Conservation (phyloP, 2,113 vertebrate species). For the Illadopsis cleaveri region DNA sequence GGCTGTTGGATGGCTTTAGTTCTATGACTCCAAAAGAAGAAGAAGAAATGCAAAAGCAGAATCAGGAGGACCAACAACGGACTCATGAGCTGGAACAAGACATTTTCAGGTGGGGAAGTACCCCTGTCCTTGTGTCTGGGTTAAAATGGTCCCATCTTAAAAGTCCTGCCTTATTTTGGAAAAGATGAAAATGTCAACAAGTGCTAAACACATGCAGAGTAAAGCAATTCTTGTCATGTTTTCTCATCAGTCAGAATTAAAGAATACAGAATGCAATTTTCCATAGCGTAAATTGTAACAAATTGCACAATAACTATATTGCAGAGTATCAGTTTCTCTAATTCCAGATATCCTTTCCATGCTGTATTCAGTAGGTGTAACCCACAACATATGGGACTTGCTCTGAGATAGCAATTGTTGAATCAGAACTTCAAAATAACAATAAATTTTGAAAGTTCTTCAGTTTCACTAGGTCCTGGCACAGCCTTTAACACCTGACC, state of each 20-base stretch:
- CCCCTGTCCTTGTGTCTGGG: background rate
- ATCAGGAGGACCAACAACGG: conserved; percentile 81
- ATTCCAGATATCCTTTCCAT: background rate
- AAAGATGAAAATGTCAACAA: background rate
- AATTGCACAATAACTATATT: background rate
- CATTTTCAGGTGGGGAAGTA: conserved; percentile 82
- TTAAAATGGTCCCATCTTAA: background rate
- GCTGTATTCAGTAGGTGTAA: background rate
- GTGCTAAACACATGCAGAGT: background rate
- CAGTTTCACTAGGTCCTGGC: background rate
- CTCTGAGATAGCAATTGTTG: background rate
- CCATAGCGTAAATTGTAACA: background rate
- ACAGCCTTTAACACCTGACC: background rate
- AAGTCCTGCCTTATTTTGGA: background rate
- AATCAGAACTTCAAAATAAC: background rate
- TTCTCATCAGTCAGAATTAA: background rate
- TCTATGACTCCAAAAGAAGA: conserved; percentile 84
- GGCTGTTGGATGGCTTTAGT: conserved; percentile 93
- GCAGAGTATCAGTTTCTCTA: background rate
- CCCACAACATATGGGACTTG: background rate
- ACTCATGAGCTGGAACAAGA: conserved; percentile 83
- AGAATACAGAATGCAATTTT: background rate
- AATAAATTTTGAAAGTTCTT: background rate
- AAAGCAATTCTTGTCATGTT: background rate
- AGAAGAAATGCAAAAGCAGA: conserved; percentile 87